Evolutionary conservation across 2,888 invertebrate genomes (phyloP).

Genomic region (Rhynchonema sp.): DNA sequence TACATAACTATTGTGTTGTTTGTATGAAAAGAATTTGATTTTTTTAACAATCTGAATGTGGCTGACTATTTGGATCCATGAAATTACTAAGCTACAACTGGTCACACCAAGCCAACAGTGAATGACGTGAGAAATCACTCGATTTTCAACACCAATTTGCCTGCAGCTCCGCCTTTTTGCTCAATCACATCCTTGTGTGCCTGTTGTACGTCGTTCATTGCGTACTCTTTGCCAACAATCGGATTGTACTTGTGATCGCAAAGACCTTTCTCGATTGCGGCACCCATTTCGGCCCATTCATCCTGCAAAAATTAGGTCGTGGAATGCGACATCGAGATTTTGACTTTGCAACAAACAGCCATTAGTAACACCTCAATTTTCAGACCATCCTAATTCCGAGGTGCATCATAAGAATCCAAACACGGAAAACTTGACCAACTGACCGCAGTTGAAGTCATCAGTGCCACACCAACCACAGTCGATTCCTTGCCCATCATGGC

Average conservation of each 20-base stretch:
- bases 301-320: conserved; percentile 19
- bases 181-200: conserved; percentile 34
- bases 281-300: conserved; percentile 29
- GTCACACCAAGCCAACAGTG: too few relatives aligned
- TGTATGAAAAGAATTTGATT: too few relatives aligned
- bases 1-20: too few relatives aligned
- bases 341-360: conserved; percentile 8
- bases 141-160: conserved; percentile 20
- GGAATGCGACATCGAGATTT: neutral
- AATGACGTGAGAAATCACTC: too few relatives aligned
- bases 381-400: too few relatives aligned
- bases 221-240: conserved; percentile 30
- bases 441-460: conserved; percentile 13
- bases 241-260: too few relatives aligned
- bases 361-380: too few relatives aligned
- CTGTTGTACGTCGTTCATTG: conserved; percentile 27
- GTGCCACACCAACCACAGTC: conserved; percentile 28
- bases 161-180: conserved; percentile 23
- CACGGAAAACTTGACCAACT: conserved; percentile 1
- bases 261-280: too few relatives aligned
- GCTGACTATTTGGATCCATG: too few relatives aligned
- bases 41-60: too few relatives aligned
- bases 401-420: too few relatives aligned
- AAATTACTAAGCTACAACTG: too few relatives aligned
- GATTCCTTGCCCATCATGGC: conserved; percentile 31